Evolutionary conservation across 2,888 invertebrate genomes (phyloP).

Genomic region (Pterostichus niger): DNA sequence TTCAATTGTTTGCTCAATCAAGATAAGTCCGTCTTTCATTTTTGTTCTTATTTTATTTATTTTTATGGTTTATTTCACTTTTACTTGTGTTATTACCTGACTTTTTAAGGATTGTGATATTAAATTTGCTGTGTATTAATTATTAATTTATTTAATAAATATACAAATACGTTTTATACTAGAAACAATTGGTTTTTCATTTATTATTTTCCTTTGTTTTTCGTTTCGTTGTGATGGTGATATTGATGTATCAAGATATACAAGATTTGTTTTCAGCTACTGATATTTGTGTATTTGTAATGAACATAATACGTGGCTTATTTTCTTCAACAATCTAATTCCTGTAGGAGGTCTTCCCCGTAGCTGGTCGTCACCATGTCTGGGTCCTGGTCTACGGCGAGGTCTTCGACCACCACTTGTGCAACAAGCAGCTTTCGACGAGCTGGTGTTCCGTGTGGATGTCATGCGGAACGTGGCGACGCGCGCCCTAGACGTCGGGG

Average conservation of each 20-base stretch:
- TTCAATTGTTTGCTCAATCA: conserved; percentile 47
- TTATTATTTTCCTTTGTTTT: conserved; percentile 36
- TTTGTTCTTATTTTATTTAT: conserved; percentile 43
- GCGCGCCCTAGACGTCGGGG: conserved; percentile 74
- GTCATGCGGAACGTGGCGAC: conserved; percentile 89
- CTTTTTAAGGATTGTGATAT: conserved; percentile 41
- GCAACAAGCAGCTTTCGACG: conserved; percentile 93
- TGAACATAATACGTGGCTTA: no score
- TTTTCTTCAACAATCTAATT: conserved; percentile 18
- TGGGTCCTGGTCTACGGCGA: conserved; percentile 79
- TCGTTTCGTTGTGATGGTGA: conserved; percentile 41
- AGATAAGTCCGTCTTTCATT: conserved; percentile 47
- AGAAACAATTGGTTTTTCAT: conserved; percentile 14
- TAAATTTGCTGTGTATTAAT: conserved; percentile 45
- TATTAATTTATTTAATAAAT: conserved; percentile 55
- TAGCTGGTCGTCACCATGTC: conserved; percentile 76
- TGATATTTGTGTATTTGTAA: neutral
- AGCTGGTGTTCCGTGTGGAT: conserved; percentile 89
- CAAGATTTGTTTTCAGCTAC: conserved; percentile 27
- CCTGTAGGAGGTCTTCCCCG: conserved; percentile 75
- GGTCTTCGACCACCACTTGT: conserved; percentile 88
- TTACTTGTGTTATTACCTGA: neutral
- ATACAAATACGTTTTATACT: conserved; percentile 17
- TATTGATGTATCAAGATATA: conserved; percentile 59
- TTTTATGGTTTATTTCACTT: conserved; percentile 30